These are phyloP conservation scores for Thinocorus orbignyianus DNA, from an alignment of 2,113 vertebrate genomes.

Conservation along the genomic window DNA sequence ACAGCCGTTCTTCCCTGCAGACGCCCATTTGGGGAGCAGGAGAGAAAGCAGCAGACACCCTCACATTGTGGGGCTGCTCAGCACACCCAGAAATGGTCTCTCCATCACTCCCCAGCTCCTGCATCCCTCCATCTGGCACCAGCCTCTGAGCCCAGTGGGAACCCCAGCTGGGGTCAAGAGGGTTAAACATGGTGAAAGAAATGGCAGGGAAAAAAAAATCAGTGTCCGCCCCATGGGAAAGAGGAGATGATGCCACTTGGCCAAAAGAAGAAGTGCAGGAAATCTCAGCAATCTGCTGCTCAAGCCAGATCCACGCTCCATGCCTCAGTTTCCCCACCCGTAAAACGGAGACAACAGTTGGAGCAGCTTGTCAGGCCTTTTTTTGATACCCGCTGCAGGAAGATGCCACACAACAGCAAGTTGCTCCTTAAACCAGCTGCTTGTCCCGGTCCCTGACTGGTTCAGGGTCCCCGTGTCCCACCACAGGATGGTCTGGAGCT, in stretches of 20 bases:
- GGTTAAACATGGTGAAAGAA: accelerated
- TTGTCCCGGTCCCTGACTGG: background rate
- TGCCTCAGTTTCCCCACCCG: background rate
- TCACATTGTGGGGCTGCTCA: background rate
- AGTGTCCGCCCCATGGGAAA: background rate
- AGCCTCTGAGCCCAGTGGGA: background rate
- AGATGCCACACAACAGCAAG: background rate
- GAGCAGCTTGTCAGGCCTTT: background rate
- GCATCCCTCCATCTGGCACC: background rate
- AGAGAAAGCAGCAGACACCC: background rate
- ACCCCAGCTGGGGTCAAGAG: background rate
- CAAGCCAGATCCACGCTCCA: background rate
- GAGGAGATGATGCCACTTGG: background rate
- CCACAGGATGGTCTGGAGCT: background rate
- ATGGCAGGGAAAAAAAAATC: background rate
- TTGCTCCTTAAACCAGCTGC: background rate
- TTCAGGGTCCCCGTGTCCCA: accelerated
- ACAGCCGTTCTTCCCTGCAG: background rate
- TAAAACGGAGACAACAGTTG: background rate
- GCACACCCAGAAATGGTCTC: background rate
- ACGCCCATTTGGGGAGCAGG: background rate
- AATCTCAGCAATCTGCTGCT: background rate
- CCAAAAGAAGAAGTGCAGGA: background rate
- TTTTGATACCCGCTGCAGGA: background rate
- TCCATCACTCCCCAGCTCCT: background rate